phyloP scores from a whole-genome alignment of 2,113 vertebrate species.

The Nycticorax nycticorax region DNA sequence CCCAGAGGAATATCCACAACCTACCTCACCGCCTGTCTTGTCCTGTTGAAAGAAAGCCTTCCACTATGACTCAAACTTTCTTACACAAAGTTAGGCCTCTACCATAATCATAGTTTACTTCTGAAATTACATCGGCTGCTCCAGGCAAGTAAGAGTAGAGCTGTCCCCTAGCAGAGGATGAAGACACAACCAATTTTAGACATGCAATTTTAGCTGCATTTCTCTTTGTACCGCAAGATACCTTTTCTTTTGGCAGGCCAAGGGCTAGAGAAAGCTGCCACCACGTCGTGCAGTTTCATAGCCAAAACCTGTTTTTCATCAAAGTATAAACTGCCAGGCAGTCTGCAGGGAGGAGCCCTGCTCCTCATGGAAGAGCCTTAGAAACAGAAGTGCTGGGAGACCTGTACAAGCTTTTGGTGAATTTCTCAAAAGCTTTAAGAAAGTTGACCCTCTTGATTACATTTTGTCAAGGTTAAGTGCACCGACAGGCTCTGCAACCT shows the following conservation, averaged over 20 bases:
- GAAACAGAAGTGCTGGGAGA: not conserved
- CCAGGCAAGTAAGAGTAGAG: not conserved
- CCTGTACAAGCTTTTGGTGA: not conserved
- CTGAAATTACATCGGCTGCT: not conserved
- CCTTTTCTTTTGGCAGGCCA: not conserved
- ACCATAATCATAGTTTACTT: not conserved
- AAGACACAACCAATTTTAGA: not conserved
- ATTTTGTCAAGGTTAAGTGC: not conserved
- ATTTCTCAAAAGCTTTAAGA: not conserved
- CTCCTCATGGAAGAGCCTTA: not conserved
- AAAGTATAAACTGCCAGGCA: not conserved
- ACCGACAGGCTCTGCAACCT: not conserved
- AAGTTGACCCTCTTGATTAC: not conserved
- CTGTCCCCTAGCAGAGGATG: not conserved
- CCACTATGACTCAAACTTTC: not conserved
- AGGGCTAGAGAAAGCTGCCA: not conserved
- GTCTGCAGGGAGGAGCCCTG: not conserved
- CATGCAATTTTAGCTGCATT: not conserved
- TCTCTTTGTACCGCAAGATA: not conserved
- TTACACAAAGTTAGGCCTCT: not conserved
- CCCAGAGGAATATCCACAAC: not conserved
- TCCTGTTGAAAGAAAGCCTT: not conserved
- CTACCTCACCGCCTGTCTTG: not conserved
- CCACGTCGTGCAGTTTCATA: not conserved
- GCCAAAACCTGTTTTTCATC: not conserved